Conservation (phyloP, 1,140 invertebrate species). For the Sesamia nonagrioides region DNA sequence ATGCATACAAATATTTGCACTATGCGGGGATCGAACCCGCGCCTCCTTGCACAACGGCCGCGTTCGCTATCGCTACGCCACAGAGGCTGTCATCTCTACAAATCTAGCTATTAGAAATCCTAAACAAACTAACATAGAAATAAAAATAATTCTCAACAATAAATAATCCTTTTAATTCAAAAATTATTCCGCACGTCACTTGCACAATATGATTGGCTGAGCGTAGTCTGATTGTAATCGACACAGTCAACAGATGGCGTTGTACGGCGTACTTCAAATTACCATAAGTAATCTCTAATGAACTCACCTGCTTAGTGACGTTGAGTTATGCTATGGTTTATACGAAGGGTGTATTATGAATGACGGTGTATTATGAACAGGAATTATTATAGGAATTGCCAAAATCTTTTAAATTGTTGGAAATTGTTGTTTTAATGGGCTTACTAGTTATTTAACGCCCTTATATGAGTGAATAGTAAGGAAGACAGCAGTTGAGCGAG, state of each 20-base stretch:
- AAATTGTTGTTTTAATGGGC: too few species aligned
- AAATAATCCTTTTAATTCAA: slow-evolving; percentile 30
- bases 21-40: too few species aligned
- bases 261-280: slow-evolving; percentile 50
- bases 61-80: too few species aligned
- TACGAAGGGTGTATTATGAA: slow-evolving; percentile 19
- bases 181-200: slow-evolving; percentile 24
- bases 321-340: slow-evolving; percentile 27
- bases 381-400: neutral
- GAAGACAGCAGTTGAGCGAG: too few species aligned
- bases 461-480: too few species aligned
- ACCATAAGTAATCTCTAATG: slow-evolving; percentile 65
- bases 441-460: too few species aligned
- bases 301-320: slow-evolving; percentile 63
- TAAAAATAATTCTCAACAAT: neutral
- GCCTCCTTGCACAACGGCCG: too few species aligned
- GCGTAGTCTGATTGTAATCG: slow-evolving; percentile 52
- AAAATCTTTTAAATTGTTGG: too few species aligned
- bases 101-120: too few species aligned
- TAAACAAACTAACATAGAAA: too few species aligned
- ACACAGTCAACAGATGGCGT: slow-evolving; percentile 61
- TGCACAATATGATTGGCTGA: slow-evolving; percentile 42
- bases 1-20: too few species aligned
- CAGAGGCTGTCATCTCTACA: too few species aligned
- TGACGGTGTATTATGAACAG: slow-evolving; percentile 13